Evolutionary conservation across 2,888 invertebrate genomes (phyloP).

Genomic region (Mechanitis mazaeus): DNA sequence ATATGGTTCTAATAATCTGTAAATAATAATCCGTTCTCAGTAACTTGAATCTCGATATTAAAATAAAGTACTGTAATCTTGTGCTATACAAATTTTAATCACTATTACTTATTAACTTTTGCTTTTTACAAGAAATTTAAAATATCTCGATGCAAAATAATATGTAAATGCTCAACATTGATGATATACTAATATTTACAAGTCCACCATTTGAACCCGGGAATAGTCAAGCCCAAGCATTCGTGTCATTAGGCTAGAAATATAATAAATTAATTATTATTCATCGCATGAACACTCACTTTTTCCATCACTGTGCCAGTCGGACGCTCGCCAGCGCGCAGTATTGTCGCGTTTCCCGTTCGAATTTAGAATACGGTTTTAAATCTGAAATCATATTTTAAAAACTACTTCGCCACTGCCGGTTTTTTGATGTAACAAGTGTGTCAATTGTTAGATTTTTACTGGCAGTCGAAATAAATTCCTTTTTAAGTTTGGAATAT

Average conservation of each 20-base stretch:
- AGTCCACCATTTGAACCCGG: not conserved
- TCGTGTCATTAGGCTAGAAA: constrained; percentile 10
- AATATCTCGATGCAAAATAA: no score
- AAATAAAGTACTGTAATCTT: no score
- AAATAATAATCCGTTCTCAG: no score
- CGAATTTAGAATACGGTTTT: constrained; percentile 28
- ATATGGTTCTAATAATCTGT: no score
- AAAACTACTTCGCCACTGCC: not conserved
- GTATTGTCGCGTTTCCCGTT: constrained; percentile 49
- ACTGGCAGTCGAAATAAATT: no score
- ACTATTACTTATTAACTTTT: no score
- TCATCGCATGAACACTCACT: constrained; percentile 15
- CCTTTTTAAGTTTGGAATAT: constrained; percentile 14
- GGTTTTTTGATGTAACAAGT: not conserved
- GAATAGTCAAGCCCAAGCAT: constrained; percentile 12
- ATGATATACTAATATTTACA: not conserved
- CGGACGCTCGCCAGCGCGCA: constrained; percentile 43
- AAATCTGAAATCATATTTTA: constrained; percentile 1
- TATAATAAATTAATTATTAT: constrained; percentile 14
- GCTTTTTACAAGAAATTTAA: no score
- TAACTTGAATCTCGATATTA: no score
- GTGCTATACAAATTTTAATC: no score
- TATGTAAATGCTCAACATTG: no score
- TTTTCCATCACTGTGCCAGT: constrained; percentile 58
- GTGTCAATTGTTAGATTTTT: not conserved